These are phyloP conservation scores for Penaeus indicus DNA, from an alignment of 1,140 invertebrate genomes.

Conservation along the genomic window DNA sequence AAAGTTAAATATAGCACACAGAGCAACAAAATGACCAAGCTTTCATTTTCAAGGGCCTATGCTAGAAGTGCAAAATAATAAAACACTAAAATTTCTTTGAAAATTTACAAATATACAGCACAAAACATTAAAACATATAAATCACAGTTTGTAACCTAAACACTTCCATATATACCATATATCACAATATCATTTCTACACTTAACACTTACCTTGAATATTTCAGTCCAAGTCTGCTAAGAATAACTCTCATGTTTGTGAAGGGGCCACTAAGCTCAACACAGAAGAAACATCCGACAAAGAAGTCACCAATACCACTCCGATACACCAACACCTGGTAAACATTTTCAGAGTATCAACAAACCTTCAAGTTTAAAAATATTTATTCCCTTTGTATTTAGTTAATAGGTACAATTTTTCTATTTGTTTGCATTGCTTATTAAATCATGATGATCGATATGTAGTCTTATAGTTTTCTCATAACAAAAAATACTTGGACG, in stretches of 20 bases:
- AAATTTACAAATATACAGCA: background rate
- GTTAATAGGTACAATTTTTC: too few species aligned
- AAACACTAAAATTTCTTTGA: background rate
- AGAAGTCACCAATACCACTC: conserved; percentile 46
- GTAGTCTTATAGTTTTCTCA: too few species aligned
- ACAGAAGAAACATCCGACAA: conserved; percentile 56
- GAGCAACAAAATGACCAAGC: too few species aligned
- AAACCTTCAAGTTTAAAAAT: too few species aligned
- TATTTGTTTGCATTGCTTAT: too few species aligned
- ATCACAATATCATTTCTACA: background rate
- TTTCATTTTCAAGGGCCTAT: too few species aligned
- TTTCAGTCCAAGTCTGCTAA: conserved; percentile 46
- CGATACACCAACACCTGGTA: conserved; percentile 41
- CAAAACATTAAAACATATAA: background rate
- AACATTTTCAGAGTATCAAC: too few species aligned
- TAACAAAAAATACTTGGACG: background rate
- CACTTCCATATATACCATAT: background rate
- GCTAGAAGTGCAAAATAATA: too few species aligned
- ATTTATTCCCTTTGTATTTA: too few species aligned
- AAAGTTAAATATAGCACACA: too few species aligned
- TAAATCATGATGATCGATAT: too few species aligned
- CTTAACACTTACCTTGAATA: conserved; percentile 19
- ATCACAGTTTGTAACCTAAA: background rate
- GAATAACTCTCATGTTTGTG: conserved; percentile 46
- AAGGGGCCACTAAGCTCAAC: conserved; percentile 55